These are phyloP conservation scores for Notarius lentiginosus DNA, from an alignment of 2,113 vertebrate genomes.

Conservation along the genomic window DNA sequence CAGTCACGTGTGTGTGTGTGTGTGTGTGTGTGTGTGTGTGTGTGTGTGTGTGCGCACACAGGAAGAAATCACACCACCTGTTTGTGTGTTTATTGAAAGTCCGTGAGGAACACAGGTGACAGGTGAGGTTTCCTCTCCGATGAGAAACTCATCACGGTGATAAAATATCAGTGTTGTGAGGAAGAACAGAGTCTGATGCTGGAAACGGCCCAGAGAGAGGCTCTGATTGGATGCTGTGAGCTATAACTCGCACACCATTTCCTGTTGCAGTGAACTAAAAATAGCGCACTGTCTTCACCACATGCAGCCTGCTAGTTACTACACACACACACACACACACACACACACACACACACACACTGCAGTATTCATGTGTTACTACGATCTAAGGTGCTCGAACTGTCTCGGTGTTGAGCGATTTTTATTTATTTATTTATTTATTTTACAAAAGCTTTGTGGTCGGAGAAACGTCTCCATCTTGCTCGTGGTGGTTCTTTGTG, in stretches of 20 bases:
- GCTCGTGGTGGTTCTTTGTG: too few species aligned
- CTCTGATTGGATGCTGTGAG: conserved; percentile 5
- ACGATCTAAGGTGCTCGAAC: not conserved
- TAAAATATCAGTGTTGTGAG: conserved; percentile 2
- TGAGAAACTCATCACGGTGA: not conserved
- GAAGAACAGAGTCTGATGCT: conserved; percentile 6
- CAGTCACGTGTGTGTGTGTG: too few species aligned
- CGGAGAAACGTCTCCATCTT: not conserved
- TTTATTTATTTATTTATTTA: too few species aligned
- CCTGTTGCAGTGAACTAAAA: conserved; percentile 35
- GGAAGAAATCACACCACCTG: not conserved
- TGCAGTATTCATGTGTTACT: not conserved
- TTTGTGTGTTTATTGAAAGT: not conserved
- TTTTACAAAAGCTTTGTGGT: not conserved
- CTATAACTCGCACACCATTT: not conserved
- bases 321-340: not conserved
- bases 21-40: not conserved
- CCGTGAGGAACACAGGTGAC: not conserved
- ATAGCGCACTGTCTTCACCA: conserved; percentile 13
- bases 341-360: conserved; percentile 13
- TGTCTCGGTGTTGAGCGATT: not conserved
- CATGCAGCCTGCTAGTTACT: conserved; percentile 21
- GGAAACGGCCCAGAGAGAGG: not conserved
- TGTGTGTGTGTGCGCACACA: too few species aligned
- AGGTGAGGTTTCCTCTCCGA: not conserved